Conservation (phyloP, 2,888 invertebrate species). For the Pachydiplax longipennis region DNA sequence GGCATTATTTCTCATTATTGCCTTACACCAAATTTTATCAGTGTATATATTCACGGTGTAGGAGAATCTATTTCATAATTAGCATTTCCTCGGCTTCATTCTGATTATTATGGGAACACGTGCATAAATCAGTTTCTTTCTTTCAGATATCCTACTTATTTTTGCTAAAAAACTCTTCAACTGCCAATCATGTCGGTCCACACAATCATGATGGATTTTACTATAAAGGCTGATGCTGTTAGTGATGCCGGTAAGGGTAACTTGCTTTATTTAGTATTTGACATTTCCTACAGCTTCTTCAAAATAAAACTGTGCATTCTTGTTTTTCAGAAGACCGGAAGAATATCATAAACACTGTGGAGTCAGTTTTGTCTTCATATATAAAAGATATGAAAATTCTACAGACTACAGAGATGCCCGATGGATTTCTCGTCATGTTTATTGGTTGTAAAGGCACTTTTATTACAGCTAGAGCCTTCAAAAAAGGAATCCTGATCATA, state of each 20-base stretch:
- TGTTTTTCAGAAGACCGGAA: conserved; percentile 66
- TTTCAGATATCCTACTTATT: not conserved
- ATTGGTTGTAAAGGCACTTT: conserved; percentile 75
- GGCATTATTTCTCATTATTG: not conserved
- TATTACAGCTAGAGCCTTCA: conserved; percentile 75
- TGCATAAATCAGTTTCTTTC: not conserved
- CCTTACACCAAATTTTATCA: not conserved
- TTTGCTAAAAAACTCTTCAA: not conserved
- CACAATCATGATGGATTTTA: conserved; percentile 81
- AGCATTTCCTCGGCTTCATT: not conserved
- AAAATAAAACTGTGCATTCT: not conserved
- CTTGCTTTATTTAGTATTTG: not conserved
- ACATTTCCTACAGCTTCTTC: not conserved
- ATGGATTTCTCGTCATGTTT: conserved; percentile 72
- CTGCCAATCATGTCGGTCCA: conserved; percentile 73
- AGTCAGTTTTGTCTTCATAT: conserved; percentile 74
- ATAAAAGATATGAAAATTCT: conserved; percentile 74
- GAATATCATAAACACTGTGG: conserved; percentile 71
- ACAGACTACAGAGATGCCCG: conserved; percentile 70
- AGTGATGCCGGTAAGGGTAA: conserved; percentile 61
- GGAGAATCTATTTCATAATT: not conserved
- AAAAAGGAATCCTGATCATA: conserved; percentile 78
- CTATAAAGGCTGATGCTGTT: conserved; percentile 73
- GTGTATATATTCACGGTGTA: not conserved
- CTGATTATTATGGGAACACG: not conserved